Evolutionary conservation across 2,797 vertebrate genomes (phyloP).

Genomic region (Cetoscarus ocellatus): DNA sequence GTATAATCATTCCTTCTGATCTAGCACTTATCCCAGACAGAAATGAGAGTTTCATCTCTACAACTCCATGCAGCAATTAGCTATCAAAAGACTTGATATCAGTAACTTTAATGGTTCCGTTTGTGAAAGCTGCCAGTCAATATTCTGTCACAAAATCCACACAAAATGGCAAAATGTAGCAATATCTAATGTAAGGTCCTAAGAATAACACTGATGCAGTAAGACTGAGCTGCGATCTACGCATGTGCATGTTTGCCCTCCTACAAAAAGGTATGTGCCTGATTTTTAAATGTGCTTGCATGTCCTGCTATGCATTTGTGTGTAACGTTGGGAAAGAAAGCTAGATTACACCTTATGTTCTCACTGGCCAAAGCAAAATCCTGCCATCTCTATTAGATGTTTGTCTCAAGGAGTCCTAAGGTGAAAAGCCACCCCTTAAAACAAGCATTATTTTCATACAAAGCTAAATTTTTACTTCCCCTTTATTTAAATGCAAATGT

Average conservation of each 20-base stretch:
- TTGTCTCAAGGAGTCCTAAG: slow-evolving; percentile 73
- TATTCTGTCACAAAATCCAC: slow-evolving; percentile 34
- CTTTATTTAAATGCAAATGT: slow-evolving; percentile 27
- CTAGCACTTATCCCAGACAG: slow-evolving; percentile 10
- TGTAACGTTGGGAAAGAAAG: slow-evolving; percentile 85
- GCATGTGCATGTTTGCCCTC: slow-evolving; percentile 78
- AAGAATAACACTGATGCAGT: slow-evolving; percentile 73
- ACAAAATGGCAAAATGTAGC: slow-evolving; percentile 21
- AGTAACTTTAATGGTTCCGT: slow-evolving; percentile 10
- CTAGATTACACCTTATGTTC: slow-evolving; percentile 97
- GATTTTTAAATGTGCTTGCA: slow-evolving; percentile 81
- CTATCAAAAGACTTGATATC: slow-evolving; percentile 21
- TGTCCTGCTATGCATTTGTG: slow-evolving; percentile 83
- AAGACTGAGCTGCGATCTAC: slow-evolving; percentile 80
- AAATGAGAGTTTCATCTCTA: slow-evolving; percentile 20
- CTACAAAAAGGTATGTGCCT: slow-evolving; percentile 82
- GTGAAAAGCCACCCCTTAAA: slow-evolving; percentile 35
- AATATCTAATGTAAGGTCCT: not conserved
- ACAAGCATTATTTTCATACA: slow-evolving; percentile 12
- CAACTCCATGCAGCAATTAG: slow-evolving; percentile 12
- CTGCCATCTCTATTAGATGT: slow-evolving; percentile 81
- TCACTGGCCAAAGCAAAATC: slow-evolving; percentile 77
- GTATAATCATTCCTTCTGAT: slow-evolving; percentile 29
- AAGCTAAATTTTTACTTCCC: slow-evolving; percentile 37
- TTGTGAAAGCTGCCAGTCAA: slow-evolving; percentile 17